A percentile compares a stretch with the other conserved stretches of the same genome.
phyloP scores from a whole-genome alignment of 2,113 vertebrate species.

The Scartelaos histophorus region DNA sequence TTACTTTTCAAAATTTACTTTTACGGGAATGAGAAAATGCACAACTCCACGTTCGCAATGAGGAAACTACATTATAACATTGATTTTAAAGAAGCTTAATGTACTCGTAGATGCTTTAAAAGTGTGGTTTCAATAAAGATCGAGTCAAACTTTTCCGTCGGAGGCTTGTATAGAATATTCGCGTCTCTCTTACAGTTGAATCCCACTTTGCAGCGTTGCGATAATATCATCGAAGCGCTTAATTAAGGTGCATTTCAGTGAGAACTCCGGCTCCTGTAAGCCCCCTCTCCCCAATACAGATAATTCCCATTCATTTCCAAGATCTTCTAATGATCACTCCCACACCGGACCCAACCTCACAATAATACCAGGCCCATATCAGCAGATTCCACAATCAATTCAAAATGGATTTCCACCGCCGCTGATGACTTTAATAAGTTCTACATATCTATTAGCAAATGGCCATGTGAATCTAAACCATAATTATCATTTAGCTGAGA shows the following conservation, averaged over 20 bases:
- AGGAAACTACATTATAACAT: no score
- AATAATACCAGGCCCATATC: slow-evolving; percentile 70
- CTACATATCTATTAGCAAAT: slow-evolving; percentile 70
- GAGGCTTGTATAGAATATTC: slow-evolving; percentile 1
- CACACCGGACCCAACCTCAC: slow-evolving; percentile 66
- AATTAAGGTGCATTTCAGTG: slow-evolving; percentile 64
- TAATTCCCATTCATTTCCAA: slow-evolving; percentile 69
- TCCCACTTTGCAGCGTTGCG: slow-evolving; percentile 8
- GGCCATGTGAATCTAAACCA: slow-evolving; percentile 59
- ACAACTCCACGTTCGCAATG: no score
- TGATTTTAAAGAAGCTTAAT: no score
- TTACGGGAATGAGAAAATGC: no score
- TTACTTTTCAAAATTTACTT: no score
- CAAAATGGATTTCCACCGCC: slow-evolving; percentile 65
- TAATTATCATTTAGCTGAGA: slow-evolving; percentile 63
- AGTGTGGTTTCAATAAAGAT: no score
- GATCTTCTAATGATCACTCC: slow-evolving; percentile 72
- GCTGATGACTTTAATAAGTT: slow-evolving; percentile 74
- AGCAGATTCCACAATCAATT: slow-evolving; percentile 76
- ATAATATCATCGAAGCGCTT: slow-evolving; percentile 54
- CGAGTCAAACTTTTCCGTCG: no score
- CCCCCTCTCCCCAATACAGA: slow-evolving; percentile 62
- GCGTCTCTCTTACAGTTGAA: slow-evolving; percentile 21
- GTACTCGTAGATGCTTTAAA: no score
- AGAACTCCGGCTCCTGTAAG: slow-evolving; percentile 61